Conservation (phyloP, 2,797 vertebrate genomes). For the Sebastes wilsoni region DNA sequence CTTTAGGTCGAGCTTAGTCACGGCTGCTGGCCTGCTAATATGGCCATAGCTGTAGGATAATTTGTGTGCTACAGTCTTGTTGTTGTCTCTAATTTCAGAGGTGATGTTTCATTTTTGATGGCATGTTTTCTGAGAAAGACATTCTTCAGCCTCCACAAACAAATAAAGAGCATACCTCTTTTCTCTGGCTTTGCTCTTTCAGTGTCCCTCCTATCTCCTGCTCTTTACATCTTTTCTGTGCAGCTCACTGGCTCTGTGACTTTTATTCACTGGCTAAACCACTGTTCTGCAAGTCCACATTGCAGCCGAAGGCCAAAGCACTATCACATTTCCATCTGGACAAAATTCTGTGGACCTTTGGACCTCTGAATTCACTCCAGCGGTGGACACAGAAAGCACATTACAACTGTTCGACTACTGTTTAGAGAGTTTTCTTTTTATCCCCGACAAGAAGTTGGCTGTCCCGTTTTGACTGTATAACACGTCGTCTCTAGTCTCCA, state of each 20-base stretch:
- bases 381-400: neutral
- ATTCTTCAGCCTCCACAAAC: constrained; percentile 3
- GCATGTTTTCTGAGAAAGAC: neutral
- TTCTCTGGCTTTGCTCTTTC: constrained; percentile 5
- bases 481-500: constrained; percentile 1
- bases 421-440: neutral
- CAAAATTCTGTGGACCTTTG: constrained; percentile 6
- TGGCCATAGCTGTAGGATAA: neutral
- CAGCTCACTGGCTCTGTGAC: neutral
- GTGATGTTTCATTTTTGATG: neutral
- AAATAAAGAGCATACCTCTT: neutral
- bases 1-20: neutral
- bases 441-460: neutral
- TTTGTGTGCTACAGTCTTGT: neutral
- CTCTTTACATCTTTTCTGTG: constrained; percentile 20
- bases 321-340: constrained; percentile 31
- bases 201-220: constrained; percentile 3
- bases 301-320: neutral
- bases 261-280: constrained; percentile 12
- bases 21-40: no score
- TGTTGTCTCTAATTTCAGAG: neutral
- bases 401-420: neutral
- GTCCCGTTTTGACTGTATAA: neutral
- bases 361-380: neutral
- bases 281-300: constrained; percentile 19